A percentile compares a stretch with the other conserved stretches of the same genome.
phyloP scores from a whole-genome alignment of 1,140 invertebrate genomes.

The Eubasilissa regina region DNA sequence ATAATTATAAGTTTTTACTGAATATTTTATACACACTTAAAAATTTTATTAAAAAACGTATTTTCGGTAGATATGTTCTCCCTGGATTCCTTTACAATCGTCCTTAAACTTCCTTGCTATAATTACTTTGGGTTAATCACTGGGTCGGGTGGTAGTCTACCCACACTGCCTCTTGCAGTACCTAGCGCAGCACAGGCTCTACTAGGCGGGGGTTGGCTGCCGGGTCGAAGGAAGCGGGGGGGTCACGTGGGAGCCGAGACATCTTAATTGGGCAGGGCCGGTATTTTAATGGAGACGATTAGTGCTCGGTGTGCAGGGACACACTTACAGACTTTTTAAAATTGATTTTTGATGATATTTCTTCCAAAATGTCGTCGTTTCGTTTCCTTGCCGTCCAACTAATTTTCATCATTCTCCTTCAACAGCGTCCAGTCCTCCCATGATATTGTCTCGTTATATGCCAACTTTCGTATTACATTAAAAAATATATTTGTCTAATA shows the following conservation, averaged over 20 bases:
- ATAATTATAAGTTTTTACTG: too few relatives aligned
- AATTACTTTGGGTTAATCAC: slow-evolving; percentile 41
- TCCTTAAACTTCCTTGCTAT: slow-evolving; percentile 22
- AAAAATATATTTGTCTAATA: too few relatives aligned
- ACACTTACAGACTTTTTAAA: not conserved
- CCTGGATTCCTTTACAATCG: slow-evolving; percentile 16
- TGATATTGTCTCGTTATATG: too few relatives aligned
- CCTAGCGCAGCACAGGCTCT: too few relatives aligned
- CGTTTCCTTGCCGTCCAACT: too few relatives aligned
- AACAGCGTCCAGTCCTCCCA: too few relatives aligned
- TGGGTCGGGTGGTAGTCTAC: not conserved
- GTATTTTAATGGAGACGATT: slow-evolving; percentile 30
- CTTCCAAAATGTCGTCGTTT: too few relatives aligned
- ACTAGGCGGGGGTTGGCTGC: not conserved
- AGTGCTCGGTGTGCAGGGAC: not conserved
- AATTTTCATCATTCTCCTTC: too few relatives aligned
- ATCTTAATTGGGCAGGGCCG: slow-evolving; percentile 39
- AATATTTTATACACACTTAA: not conserved
- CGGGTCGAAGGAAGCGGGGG: not conserved
- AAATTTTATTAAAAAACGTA: not conserved
- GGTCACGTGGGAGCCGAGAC: slow-evolving; percentile 13
- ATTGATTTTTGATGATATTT: not conserved
- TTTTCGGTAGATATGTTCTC: not conserved
- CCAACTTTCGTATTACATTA: too few relatives aligned
- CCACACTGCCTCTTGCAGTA: too few relatives aligned